Percentiles rank a stretch among this genome's conserved stretches.
These are phyloP conservation scores for Dromiciops gliroides DNA, from an alignment of 2,113 vertebrate species.

Conservation along the genomic window DNA sequence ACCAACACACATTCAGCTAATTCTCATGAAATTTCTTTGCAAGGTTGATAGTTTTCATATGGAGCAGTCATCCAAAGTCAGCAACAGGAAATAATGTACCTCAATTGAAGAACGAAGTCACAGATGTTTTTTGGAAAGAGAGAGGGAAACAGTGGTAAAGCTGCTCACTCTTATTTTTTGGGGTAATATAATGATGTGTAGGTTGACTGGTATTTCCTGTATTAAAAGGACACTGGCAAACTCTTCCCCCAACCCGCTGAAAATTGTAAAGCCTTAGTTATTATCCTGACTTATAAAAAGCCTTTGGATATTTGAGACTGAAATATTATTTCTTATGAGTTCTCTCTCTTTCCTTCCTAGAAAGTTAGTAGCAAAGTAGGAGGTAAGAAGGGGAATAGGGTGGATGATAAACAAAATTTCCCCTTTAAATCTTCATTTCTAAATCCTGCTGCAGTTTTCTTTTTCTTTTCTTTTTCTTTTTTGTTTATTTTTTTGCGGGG, in stretches of 20 bases:
- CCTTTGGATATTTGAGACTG: conserved; percentile 28
- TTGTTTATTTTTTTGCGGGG: too few relatives aligned
- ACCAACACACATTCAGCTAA: not conserved
- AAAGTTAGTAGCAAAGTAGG: not conserved
- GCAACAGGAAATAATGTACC: not conserved
- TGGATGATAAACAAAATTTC: not conserved
- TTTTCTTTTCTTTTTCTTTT: too few relatives aligned
- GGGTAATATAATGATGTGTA: conserved; percentile 21
- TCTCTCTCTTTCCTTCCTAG: conserved; percentile 15
- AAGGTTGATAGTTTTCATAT: not conserved
- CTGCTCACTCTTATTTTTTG: conserved; percentile 16
- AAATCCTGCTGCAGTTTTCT: not conserved
- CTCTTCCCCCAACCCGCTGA: not conserved
- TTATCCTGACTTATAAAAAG: conserved; percentile 14
- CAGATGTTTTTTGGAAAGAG: conserved; percentile 34
- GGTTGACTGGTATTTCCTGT: conserved; percentile 46
- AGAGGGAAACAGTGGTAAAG: conserved; percentile 34
- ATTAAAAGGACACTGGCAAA: conserved; percentile 19
- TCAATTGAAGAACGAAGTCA: conserved; percentile 18
- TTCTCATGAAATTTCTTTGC: conserved; percentile 21
- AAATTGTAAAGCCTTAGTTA: not conserved
- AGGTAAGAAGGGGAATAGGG: not conserved
- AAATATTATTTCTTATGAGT: conserved; percentile 9
- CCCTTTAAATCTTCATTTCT: conserved; percentile 33
- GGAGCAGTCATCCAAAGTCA: not conserved